These are phyloP conservation scores for Alectura lathami DNA, from an alignment of 2,113 vertebrate species.

Conservation along the genomic window DNA sequence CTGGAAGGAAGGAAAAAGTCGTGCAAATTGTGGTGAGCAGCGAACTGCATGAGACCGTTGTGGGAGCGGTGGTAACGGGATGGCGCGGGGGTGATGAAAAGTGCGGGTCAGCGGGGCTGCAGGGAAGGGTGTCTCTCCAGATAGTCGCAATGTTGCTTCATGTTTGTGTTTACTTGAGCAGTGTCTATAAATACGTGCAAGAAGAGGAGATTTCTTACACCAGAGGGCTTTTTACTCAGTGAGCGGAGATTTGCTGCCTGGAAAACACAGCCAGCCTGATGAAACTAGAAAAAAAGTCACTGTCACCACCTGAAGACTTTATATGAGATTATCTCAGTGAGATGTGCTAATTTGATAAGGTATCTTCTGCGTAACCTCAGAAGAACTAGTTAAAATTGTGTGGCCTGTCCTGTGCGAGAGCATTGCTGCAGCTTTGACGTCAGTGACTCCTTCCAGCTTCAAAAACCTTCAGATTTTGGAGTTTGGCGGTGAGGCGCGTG, in stretches of 20 bases:
- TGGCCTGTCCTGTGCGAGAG: background rate
- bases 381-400: background rate
- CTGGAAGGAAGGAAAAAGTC: background rate
- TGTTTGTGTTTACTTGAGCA: conserved; percentile 34
- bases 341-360: background rate
- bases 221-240: background rate
- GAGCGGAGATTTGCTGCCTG: conserved; percentile 12
- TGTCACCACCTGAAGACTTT: background rate
- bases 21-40: conserved; percentile 27
- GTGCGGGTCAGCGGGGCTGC: conserved; percentile 17
- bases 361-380: background rate
- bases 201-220: conserved; percentile 13
- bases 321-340: background rate
- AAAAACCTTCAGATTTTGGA: accelerated
- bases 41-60: background rate
- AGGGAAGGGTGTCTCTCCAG: conserved; percentile 46
- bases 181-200: conserved; percentile 27
- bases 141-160: conserved; percentile 36
- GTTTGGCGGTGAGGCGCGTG: accelerated
- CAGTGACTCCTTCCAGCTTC: background rate
- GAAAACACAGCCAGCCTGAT: background rate
- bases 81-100: background rate
- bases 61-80: conserved; percentile 6
- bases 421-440: background rate
- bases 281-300: background rate